These are phyloP conservation scores for Vanacampus margaritifer DNA, from an alignment of 2,113 vertebrate genomes.

Conservation along the genomic window DNA sequence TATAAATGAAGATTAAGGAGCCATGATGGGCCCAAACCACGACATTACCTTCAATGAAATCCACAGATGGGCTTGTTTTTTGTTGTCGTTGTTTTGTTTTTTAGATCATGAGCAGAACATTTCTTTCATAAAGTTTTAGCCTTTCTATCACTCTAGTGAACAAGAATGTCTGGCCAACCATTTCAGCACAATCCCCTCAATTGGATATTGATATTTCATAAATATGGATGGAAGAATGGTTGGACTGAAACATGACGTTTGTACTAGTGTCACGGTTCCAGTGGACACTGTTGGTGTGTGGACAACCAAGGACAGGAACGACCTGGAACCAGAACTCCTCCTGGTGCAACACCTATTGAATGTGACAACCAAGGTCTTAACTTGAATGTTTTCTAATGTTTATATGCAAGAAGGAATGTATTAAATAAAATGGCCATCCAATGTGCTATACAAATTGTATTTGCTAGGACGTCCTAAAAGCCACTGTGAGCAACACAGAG, in stretches of 20 bases:
- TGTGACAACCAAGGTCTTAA: conserved; percentile 71
- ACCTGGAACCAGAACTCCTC: conserved; percentile 69
- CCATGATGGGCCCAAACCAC: too few relatives aligned
- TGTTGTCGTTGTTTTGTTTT: too few relatives aligned
- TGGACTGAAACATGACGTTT: neutral
- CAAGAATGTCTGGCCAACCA: too few relatives aligned
- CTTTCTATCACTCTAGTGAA: too few relatives aligned
- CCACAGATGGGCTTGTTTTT: too few relatives aligned
- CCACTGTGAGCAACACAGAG: conserved; percentile 73
- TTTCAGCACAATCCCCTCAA: too few relatives aligned
- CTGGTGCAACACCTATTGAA: conserved; percentile 47
- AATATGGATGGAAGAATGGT: neutral
- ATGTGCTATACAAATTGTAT: conserved; percentile 13
- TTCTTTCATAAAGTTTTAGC: too few relatives aligned
- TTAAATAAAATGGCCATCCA: neutral
- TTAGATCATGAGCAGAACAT: too few relatives aligned
- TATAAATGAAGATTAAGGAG: too few relatives aligned
- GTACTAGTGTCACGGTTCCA: conserved; percentile 74
- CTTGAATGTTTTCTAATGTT: neutral
- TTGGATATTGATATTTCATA: neutral
- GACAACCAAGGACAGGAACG: conserved; percentile 72
- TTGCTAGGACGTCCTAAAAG: conserved; percentile 30
- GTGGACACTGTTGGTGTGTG: conserved; percentile 85
- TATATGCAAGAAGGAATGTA: neutral
- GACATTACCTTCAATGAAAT: too few relatives aligned